phyloP scores from a whole-genome alignment of 2,888 invertebrate species.

The Drosophila algonquin region DNA sequence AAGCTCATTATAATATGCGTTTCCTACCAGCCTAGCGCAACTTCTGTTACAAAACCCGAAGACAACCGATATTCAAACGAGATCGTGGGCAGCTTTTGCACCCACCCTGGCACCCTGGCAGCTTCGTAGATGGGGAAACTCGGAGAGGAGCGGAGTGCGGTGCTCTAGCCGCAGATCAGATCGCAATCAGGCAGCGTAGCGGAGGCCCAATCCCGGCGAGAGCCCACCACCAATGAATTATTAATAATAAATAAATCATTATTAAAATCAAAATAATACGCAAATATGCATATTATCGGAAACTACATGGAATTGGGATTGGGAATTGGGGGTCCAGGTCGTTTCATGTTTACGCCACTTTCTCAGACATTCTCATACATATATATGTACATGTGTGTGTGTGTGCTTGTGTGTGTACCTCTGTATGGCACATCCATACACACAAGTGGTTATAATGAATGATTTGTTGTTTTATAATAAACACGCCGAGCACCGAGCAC shows the following conservation, averaged over 20 bases:
- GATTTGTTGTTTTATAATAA: slow-evolving; percentile 83
- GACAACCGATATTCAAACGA: slow-evolving; percentile 32
- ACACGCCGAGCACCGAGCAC: slow-evolving; percentile 67
- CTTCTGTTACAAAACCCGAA: slow-evolving; percentile 57
- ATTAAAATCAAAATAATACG: slow-evolving; percentile 82
- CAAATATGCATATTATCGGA: slow-evolving; percentile 79
- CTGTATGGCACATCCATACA: slow-evolving; percentile 36
- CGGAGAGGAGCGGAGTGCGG: slow-evolving; percentile 16
- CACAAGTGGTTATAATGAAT: slow-evolving; percentile 80
- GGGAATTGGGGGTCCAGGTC: slow-evolving; percentile 52
- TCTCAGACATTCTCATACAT: slow-evolving; percentile 56
- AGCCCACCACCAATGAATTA: slow-evolving; percentile 82
- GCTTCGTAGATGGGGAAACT: background rate
- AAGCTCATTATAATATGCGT: slow-evolving; percentile 78
- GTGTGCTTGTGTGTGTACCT: too few species aligned
- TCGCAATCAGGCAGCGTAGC: slow-evolving; percentile 59
- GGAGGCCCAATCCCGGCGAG: slow-evolving; percentile 43
- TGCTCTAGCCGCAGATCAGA: slow-evolving; percentile 54
- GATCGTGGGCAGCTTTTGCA: slow-evolving; percentile 62
- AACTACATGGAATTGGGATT: slow-evolving; percentile 38
- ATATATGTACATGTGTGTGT: background rate
- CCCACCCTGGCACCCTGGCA: background rate
- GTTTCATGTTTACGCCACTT: slow-evolving; percentile 79
- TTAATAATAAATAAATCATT: slow-evolving; percentile 84
- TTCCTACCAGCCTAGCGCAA: slow-evolving; percentile 66